Percentiles rank a stretch among this genome's conserved stretches.
Conservation (phyloP, 1,140 invertebrate species). For the Branchinecta lindahli region DNA sequence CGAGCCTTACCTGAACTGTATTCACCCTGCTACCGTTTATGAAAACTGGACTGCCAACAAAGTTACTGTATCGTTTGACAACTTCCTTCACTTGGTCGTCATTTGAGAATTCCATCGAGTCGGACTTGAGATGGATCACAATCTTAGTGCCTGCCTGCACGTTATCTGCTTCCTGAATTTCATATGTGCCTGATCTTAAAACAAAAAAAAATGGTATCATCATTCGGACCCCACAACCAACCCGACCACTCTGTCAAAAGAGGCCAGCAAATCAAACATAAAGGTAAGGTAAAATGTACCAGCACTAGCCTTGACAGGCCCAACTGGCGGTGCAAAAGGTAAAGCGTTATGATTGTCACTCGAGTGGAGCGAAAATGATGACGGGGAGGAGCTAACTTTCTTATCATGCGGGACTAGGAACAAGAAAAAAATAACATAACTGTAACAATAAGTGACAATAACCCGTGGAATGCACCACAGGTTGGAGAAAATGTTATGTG, state of each 20-base stretch:
- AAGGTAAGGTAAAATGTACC: too few species aligned
- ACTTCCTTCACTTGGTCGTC: conserved; percentile 55
- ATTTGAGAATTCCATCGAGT: conserved; percentile 73
- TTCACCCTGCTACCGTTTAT: conserved; percentile 76
- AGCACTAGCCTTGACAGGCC: too few species aligned
- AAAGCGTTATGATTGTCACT: too few species aligned
- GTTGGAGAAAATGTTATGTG: too few species aligned
- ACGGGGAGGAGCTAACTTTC: too few species aligned
- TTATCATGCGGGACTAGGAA: too few species aligned
- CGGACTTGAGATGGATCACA: conserved; percentile 69
- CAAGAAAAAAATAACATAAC: too few species aligned
- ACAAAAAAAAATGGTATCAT: conserved; percentile 19
- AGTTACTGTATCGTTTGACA: conserved; percentile 93
- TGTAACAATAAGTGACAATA: too few species aligned
- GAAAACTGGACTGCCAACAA: conserved; percentile 80
- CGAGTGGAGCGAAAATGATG: too few species aligned
- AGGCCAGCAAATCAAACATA: background rate
- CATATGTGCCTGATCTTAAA: conserved; percentile 63
- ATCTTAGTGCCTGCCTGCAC: conserved; percentile 85
- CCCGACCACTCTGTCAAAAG: background rate
- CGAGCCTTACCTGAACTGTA: conserved; percentile 47
- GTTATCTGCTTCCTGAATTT: conserved; percentile 66
- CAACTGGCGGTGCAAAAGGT: too few species aligned
- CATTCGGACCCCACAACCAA: background rate
- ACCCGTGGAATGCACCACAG: too few species aligned